Percentiles rank a stretch among this genome's conserved stretches.
These are phyloP conservation scores for Halichoeres trimaculatus DNA, from an alignment of 2,113 vertebrate genomes.

Conservation along the genomic window DNA sequence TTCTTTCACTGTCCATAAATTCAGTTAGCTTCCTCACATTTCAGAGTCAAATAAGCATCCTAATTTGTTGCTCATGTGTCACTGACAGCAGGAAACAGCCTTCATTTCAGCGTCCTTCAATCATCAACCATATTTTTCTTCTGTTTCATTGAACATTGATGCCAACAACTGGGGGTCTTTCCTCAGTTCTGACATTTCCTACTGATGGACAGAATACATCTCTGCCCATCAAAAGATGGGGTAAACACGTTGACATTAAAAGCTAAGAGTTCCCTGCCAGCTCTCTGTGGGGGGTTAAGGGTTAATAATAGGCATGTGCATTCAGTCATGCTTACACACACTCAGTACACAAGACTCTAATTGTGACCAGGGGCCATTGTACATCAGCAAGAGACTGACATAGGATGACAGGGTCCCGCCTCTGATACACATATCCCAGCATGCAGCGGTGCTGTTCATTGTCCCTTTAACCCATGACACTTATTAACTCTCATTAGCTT, in stretches of 20 bases:
- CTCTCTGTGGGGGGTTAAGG: constrained; percentile 44
- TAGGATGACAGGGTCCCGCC: constrained; percentile 55
- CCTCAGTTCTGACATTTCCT: constrained; percentile 21
- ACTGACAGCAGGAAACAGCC: neutral
- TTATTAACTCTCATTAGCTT: constrained; percentile 75
- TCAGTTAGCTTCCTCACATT: neutral
- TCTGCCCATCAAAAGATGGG: constrained; percentile 30
- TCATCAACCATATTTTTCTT: neutral
- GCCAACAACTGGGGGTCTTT: neutral
- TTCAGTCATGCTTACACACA: constrained; percentile 52
- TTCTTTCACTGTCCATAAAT: neutral
- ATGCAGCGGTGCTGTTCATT: constrained; percentile 49
- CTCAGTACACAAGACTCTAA: constrained; percentile 43
- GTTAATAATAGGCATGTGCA: constrained; percentile 62
- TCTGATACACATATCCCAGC: constrained; percentile 65
- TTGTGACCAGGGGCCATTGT: constrained; percentile 66
- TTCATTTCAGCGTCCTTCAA: neutral
- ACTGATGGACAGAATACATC: constrained; percentile 19
- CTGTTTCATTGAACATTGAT: constrained; percentile 20
- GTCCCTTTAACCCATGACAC: constrained; percentile 64
- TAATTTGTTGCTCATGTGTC: too few species aligned
- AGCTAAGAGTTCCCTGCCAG: constrained; percentile 47
- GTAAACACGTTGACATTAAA: constrained; percentile 50
- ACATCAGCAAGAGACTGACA: constrained; percentile 63
- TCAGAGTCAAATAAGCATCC: neutral